phyloP scores from a whole-genome alignment of 2,888 invertebrate genomes.

The Notocelia uddmanniana region DNA sequence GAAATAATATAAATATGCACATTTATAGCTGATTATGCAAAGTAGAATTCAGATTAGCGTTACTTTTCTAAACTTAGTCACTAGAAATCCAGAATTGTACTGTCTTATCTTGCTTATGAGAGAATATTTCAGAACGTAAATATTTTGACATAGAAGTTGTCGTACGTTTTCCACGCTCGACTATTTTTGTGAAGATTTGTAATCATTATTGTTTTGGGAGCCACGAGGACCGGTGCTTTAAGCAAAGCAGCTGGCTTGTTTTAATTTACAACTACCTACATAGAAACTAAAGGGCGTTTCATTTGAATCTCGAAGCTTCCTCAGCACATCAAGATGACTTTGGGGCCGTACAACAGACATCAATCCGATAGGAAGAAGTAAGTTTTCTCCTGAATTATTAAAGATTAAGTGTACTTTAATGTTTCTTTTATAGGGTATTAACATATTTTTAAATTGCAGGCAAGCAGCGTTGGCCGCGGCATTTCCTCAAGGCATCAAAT shows the following conservation, averaged over 20 bases:
- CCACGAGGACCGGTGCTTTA: slow-evolving; percentile 32
- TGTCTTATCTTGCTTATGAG: slow-evolving; percentile 17
- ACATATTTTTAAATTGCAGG: slow-evolving; percentile 62
- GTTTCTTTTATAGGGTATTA: slow-evolving; percentile 33
- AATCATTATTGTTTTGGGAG: slow-evolving; percentile 45
- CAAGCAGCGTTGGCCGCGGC: slow-evolving; percentile 87
- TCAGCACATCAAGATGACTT: slow-evolving; percentile 66
- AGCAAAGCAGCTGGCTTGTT: slow-evolving; percentile 12
- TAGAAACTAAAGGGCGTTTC: slow-evolving; percentile 28
- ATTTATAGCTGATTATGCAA: neutral
- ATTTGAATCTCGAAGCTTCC: slow-evolving; percentile 24
- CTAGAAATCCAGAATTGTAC: neutral
- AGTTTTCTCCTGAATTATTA: slow-evolving; percentile 49
- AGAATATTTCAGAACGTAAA: slow-evolving; percentile 45
- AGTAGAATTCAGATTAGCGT: neutral
- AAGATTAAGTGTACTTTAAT: slow-evolving; percentile 24
- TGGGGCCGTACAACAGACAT: slow-evolving; percentile 81
- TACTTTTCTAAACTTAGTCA: neutral
- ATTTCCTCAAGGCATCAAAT: slow-evolving; percentile 92
- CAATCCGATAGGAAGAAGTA: slow-evolving; percentile 80
- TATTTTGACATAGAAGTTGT: slow-evolving; percentile 45
- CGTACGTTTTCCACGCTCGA: slow-evolving; percentile 45
- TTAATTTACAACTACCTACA: slow-evolving; percentile 32
- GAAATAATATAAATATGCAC: too few relatives aligned
- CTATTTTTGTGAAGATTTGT: slow-evolving; percentile 45